phyloP scores from a whole-genome alignment of 2,888 invertebrate genomes.

The Drosophila austrosaltans region DNA sequence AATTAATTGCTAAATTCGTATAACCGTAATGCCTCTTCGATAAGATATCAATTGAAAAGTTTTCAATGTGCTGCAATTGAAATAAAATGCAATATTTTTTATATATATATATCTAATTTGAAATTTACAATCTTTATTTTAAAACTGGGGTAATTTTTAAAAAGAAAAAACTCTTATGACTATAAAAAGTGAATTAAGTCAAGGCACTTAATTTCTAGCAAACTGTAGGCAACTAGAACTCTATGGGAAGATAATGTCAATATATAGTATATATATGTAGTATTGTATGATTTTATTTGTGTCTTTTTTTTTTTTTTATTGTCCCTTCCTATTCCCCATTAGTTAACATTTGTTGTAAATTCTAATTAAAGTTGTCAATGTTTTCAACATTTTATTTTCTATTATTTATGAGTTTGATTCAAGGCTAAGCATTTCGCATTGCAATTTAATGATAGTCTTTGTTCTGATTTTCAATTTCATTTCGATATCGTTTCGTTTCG shows the following conservation, averaged over 20 bases:
- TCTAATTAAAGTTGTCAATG: conserved; percentile 24
- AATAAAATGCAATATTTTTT: too few species aligned
- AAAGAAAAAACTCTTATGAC: too few species aligned
- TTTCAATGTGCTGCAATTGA: too few species aligned
- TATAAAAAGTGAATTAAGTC: too few species aligned
- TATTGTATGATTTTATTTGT: background rate
- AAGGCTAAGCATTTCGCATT: conserved; percentile 26
- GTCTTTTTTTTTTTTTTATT: background rate
- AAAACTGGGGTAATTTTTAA: too few species aligned
- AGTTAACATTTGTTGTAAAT: background rate
- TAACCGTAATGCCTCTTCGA: background rate
- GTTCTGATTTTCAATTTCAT: conserved; percentile 25
- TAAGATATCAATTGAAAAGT: background rate
- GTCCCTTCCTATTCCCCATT: background rate
- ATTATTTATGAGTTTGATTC: conserved; percentile 66
- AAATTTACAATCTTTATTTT: too few species aligned
- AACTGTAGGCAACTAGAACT: too few species aligned
- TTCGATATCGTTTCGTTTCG: conserved; percentile 55
- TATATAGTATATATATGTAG: background rate
- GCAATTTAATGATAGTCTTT: conserved; percentile 71
- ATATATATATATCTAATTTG: too few species aligned
- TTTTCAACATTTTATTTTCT: conserved; percentile 33
- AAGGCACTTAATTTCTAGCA: too few species aligned
- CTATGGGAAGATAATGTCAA: background rate
- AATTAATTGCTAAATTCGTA: background rate